phyloP scores from a whole-genome alignment of 2,797 vertebrate genomes.

The Salmo trutta region DNA sequence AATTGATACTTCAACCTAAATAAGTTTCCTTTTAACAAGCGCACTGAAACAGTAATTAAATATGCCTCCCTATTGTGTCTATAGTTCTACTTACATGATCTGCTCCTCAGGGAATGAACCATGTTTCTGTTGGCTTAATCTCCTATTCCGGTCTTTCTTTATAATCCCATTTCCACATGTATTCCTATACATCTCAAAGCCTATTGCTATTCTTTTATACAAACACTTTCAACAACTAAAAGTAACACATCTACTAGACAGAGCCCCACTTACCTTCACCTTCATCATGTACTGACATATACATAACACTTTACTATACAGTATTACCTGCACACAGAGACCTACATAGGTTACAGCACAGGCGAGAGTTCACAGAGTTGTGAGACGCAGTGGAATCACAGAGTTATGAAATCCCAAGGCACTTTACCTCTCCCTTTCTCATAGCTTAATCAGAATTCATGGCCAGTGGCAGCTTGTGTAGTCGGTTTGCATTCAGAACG shows the following conservation, averaged over 20 bases:
- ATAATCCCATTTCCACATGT: not conserved
- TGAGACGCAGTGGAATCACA: not conserved
- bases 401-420: not conserved
- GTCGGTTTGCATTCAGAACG: conserved; percentile 23
- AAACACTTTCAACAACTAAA: too few species aligned
- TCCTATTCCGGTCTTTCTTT: not conserved
- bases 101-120: not conserved
- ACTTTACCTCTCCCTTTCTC: not conserved
- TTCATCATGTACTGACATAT: too few species aligned
- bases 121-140: not conserved
- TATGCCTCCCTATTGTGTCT: not conserved
- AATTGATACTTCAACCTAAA: conserved; percentile 13
- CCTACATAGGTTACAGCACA: too few species aligned
- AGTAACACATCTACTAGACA: too few species aligned
- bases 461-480: conserved; percentile 13
- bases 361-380: too few species aligned
- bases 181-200: not conserved
- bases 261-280: too few species aligned
- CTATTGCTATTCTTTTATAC: too few species aligned
- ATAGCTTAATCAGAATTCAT: conserved; percentile 11
- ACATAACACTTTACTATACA: too few species aligned
- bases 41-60: not conserved
- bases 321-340: too few species aligned
- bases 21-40: not conserved
- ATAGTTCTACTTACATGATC: not conserved